These are phyloP conservation scores for Hyaena hyaena DNA, from an alignment of 2,113 vertebrate genomes.

Conservation along the genomic window DNA sequence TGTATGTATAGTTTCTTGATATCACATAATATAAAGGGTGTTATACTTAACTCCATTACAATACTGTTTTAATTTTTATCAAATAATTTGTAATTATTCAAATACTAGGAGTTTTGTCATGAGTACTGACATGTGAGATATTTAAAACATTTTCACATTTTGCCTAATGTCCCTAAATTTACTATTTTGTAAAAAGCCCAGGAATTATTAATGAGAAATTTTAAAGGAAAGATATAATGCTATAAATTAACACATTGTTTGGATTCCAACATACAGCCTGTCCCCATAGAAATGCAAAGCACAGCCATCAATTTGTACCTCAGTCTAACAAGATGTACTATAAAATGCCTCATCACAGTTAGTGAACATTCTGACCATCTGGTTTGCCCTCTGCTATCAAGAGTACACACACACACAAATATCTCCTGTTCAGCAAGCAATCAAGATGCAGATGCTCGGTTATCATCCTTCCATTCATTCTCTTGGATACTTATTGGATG, in stretches of 20 bases:
- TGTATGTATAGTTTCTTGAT: background rate
- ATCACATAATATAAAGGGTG: background rate
- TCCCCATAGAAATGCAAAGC: background rate
- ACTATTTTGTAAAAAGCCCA: background rate
- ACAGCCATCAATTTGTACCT: background rate
- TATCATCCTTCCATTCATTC: constrained; percentile 20
- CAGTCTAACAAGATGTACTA: background rate
- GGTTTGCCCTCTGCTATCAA: background rate
- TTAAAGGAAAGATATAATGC: background rate
- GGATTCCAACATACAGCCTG: background rate
- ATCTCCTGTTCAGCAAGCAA: background rate
- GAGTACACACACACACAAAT: background rate
- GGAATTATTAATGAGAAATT: background rate
- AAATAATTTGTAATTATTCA: background rate
- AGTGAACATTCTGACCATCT: constrained; percentile 18
- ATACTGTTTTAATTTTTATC: background rate
- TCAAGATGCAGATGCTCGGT: background rate
- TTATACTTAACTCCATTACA: background rate
- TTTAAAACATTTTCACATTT: background rate
- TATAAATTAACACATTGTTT: background rate
- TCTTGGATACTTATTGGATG: background rate
- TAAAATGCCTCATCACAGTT: background rate
- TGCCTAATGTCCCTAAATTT: background rate
- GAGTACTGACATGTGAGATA: background rate
- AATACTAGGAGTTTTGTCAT: background rate